phyloP scores from a whole-genome alignment of 2,888 invertebrate species.

The Macroteleia sp. region DNA sequence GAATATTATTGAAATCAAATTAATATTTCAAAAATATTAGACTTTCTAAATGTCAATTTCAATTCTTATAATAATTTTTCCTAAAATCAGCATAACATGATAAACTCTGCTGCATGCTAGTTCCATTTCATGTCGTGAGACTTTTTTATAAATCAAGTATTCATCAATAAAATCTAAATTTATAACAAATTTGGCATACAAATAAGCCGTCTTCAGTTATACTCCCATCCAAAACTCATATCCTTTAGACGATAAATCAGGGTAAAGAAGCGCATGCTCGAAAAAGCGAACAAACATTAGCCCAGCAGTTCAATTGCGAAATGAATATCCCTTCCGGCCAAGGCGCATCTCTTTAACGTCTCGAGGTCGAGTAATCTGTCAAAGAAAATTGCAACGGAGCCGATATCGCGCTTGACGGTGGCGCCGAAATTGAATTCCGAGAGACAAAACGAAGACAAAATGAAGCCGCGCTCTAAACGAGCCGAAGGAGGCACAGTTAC shows the following conservation, averaged over 20 bases:
- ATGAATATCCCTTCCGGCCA: slow-evolving; percentile 8
- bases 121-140: too few relatives aligned
- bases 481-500: slow-evolving; percentile 16
- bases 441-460: slow-evolving; percentile 23
- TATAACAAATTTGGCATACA: slow-evolving; percentile 6
- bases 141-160: too few relatives aligned
- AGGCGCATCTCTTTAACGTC: slow-evolving; percentile 20
- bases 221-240: slow-evolving; percentile 12
- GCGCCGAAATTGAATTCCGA: slow-evolving; percentile 28
- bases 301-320: slow-evolving; percentile 11
- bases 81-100: too few relatives aligned
- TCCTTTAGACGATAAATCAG: slow-evolving; percentile 7
- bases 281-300: slow-evolving; percentile 1
- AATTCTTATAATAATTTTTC: too few relatives aligned
- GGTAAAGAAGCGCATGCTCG: too few relatives aligned
- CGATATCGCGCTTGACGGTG: not conserved
- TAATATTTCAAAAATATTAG: too few relatives aligned
- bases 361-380: slow-evolving; percentile 16
- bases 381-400: slow-evolving; percentile 24
- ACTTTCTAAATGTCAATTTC: too few relatives aligned
- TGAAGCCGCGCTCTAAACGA: slow-evolving; percentile 16
- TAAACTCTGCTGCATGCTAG: too few relatives aligned
- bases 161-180: slow-evolving; percentile 6
- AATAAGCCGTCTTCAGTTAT: not conserved
- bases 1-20: too few relatives aligned